Evolutionary conservation across 2,113 vertebrate species (phyloP).

Genomic region (Thunnus thynnus): DNA sequence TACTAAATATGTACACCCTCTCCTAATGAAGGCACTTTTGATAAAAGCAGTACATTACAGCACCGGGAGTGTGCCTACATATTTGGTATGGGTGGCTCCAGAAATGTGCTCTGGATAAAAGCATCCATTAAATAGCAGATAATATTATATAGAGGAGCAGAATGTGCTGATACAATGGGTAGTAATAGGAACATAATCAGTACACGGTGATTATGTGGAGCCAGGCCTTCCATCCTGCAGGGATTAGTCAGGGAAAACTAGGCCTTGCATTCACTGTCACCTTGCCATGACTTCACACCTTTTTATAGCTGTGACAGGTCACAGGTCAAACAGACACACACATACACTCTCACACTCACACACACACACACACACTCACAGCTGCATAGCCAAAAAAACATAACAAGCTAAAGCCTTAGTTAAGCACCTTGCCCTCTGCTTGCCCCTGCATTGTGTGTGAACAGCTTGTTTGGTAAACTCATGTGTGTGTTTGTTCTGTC

Average conservation of each 20-base stretch:
- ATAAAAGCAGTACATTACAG: slow-evolving; percentile 52
- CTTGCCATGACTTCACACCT: slow-evolving; percentile 61
- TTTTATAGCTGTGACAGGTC: slow-evolving; percentile 55
- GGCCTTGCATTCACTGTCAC: slow-evolving; percentile 37
- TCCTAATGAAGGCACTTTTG: slow-evolving; percentile 45
- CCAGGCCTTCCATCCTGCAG: slow-evolving; percentile 27
- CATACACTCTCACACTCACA: slow-evolving; percentile 10
- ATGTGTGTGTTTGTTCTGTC: slow-evolving; percentile 43
- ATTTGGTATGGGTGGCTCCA: slow-evolving; percentile 29
- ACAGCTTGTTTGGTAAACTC: slow-evolving; percentile 59
- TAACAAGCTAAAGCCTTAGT: slow-evolving; percentile 32
- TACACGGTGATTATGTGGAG: slow-evolving; percentile 35
- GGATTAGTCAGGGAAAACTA: slow-evolving; percentile 51
- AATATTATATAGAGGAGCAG: slow-evolving; percentile 42
- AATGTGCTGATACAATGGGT: slow-evolving; percentile 36
- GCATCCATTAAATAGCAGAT: slow-evolving; percentile 37
- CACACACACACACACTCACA: background rate
- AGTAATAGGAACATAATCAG: slow-evolving; percentile 30
- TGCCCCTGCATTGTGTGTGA: slow-evolving; percentile 50
- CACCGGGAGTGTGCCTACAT: background rate
- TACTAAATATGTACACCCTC: slow-evolving; percentile 43
- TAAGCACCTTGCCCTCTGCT: slow-evolving; percentile 51
- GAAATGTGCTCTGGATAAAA: slow-evolving; percentile 44
- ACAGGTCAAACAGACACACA: slow-evolving; percentile 32
- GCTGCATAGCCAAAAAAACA: slow-evolving; percentile 36